A percentile compares a stretch with the other conserved stretches of the same genome.
phyloP scores from a whole-genome alignment of 2,888 invertebrate genomes.

The Morpho helenor region DNA sequence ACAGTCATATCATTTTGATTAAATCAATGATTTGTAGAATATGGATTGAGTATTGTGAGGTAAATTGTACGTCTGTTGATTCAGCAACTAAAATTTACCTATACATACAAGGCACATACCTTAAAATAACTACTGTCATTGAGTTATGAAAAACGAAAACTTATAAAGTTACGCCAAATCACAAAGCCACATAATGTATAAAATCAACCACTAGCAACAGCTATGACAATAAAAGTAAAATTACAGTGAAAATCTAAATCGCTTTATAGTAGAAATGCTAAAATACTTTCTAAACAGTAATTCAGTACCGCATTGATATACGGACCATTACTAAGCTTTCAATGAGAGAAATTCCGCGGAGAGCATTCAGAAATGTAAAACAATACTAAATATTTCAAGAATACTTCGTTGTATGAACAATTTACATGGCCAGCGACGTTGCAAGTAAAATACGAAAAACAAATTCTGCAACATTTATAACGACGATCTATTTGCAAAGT shows the following conservation, averaged over 20 bases:
- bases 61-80: no score
- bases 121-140: no score
- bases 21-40: no score
- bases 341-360: slow-evolving; percentile 39
- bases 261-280: slow-evolving; percentile 16
- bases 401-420: slow-evolving; percentile 37
- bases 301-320: slow-evolving; percentile 39
- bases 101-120: no score
- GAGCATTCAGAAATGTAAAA: slow-evolving; percentile 38
- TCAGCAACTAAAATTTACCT: no score
- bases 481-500: slow-evolving; percentile 27
- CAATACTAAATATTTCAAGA: slow-evolving; percentile 41
- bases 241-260: slow-evolving; percentile 10
- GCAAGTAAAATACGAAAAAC: slow-evolving; percentile 25
- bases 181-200: neutral
- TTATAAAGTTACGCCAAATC: no score
- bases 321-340: slow-evolving; percentile 38
- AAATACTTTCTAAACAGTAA: slow-evolving; percentile 54
- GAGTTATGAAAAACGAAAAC: no score
- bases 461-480: slow-evolving; percentile 23
- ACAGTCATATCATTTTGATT: no score
- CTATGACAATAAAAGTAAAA: slow-evolving; percentile 1
- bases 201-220: neutral
- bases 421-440: slow-evolving; percentile 38
- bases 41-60: no score